phyloP scores from a whole-genome alignment of 2,888 invertebrate genomes.

The Trisateles emortualis region DNA sequence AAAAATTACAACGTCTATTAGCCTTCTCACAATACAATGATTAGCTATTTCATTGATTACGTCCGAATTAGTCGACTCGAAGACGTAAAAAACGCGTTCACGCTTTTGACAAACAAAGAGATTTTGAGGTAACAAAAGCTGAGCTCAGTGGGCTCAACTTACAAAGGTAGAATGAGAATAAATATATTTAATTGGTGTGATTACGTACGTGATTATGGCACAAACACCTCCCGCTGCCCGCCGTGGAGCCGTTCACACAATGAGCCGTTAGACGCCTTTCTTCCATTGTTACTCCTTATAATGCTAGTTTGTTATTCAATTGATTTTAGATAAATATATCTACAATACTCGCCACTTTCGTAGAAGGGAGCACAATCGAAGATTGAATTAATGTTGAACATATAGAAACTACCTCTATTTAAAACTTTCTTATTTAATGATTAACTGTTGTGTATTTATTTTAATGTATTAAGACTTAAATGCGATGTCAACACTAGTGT shows the following conservation, averaged over 20 bases:
- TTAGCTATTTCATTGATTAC: conserved; percentile 45
- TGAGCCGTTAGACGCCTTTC: conserved; percentile 41
- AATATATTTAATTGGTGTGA: conserved; percentile 85
- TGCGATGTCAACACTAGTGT: no score
- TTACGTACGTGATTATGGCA: conserved; percentile 74
- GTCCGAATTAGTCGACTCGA: conserved; percentile 34
- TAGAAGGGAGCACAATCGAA: background rate
- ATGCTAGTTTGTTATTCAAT: conserved; percentile 44
- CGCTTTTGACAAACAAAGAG: conserved; percentile 31
- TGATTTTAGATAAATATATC: conserved; percentile 39
- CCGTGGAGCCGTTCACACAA: conserved; percentile 46
- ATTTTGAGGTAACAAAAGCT: conserved; percentile 21
- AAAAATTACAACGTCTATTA: conserved; percentile 27
- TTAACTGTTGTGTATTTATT: no score
- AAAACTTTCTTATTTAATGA: no score
- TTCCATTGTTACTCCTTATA: conserved; percentile 43
- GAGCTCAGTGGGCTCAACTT: conserved; percentile 52
- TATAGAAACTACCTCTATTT: no score
- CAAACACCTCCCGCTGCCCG: conserved; percentile 78
- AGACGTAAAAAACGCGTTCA: conserved; percentile 33
- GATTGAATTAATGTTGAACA: background rate
- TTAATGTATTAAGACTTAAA: no score
- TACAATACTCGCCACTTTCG: conserved; percentile 17
- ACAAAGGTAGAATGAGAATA: conserved; percentile 77
- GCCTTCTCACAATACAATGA: conserved; percentile 39